phyloP scores from a whole-genome alignment of 30 jellyfish, hydroid and myxozoan genomes.

The Phacellophora camtschatica region DNA sequence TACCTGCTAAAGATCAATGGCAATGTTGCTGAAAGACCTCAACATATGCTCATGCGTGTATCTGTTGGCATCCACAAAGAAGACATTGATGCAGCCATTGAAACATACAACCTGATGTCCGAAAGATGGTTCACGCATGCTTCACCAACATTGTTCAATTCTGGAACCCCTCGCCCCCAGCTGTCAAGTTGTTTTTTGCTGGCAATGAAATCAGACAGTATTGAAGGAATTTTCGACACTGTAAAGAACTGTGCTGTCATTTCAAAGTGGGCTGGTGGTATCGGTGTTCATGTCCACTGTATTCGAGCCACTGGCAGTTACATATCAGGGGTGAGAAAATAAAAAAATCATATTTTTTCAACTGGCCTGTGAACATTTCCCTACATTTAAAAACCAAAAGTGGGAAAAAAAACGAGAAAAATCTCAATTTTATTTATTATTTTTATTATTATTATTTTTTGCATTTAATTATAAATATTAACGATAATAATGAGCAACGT shows the following conservation, averaged over 20 bases:
- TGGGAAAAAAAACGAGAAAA: too few species aligned
- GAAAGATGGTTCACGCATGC: constrained; percentile 99
- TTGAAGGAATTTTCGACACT: constrained; percentile 98
- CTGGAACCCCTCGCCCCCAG: constrained; percentile 99
- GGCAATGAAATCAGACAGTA: constrained; percentile 98
- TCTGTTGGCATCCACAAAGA: constrained; percentile 96
- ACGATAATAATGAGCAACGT: too few species aligned
- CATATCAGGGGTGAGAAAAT: constrained; percentile 94
- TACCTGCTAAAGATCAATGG: constrained; percentile 94
- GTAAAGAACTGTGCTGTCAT: constrained; percentile 97
- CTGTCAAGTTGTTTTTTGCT: constrained; percentile 96
- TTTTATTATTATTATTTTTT: too few species aligned
- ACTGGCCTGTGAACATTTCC: too few species aligned
- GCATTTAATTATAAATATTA: too few species aligned
- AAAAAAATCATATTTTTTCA: too few species aligned
- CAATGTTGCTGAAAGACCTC: constrained; percentile 97
- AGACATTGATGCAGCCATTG: constrained; percentile 97
- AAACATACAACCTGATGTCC: constrained; percentile 94
- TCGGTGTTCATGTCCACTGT: constrained; percentile 96
- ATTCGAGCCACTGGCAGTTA: constrained; percentile 96
- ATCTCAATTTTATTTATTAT: too few species aligned
- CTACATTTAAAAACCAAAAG: too few species aligned
- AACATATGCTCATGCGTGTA: constrained; percentile 99
- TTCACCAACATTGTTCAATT: constrained; percentile 97
- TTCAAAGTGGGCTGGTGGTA: constrained; percentile 99